Percentiles rank a stretch among this genome's conserved stretches.
Evolutionary conservation across 2,113 vertebrate species (phyloP).

Genomic region (Alligator mississippiensis): DNA sequence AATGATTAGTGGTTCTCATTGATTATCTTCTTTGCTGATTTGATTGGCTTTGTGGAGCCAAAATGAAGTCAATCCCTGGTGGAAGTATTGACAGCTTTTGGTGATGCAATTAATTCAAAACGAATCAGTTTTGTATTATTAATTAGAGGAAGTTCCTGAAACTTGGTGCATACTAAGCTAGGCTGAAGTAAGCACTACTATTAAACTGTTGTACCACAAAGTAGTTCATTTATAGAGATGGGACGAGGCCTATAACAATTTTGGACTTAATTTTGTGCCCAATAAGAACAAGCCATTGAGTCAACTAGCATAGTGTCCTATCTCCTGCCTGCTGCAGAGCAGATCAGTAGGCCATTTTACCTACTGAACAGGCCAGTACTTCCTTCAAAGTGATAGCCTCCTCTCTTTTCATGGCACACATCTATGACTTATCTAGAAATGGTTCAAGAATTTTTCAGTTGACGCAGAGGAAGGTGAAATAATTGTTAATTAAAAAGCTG

Average conservation of each 20-base stretch:
- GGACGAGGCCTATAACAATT: neutral
- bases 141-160: slow-evolving; percentile 26
- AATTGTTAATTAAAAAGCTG: neutral
- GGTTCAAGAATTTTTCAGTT: neutral
- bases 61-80: slow-evolving; percentile 20
- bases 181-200: neutral
- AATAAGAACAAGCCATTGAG: rapidly evolving
- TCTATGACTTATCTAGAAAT: too few relatives aligned
- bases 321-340: neutral
- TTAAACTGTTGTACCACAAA: neutral
- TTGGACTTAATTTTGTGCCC: neutral
- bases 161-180: rapidly evolving
- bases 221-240: neutral
- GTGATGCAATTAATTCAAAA: slow-evolving; percentile 61
- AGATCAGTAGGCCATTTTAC: neutral
- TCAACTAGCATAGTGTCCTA: neutral
- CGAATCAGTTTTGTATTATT: neutral
- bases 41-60: slow-evolving; percentile 40
- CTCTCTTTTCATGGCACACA: too few relatives aligned
- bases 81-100: slow-evolving; percentile 37
- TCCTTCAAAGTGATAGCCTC: too few relatives aligned
- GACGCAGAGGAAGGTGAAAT: neutral
- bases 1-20: slow-evolving; percentile 59
- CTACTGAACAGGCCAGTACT: neutral
- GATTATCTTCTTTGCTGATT: slow-evolving; percentile 43